Base-by-base conservation (phyloP, 2,888 invertebrate species). In the Eugnorisma glareosa region DNA sequence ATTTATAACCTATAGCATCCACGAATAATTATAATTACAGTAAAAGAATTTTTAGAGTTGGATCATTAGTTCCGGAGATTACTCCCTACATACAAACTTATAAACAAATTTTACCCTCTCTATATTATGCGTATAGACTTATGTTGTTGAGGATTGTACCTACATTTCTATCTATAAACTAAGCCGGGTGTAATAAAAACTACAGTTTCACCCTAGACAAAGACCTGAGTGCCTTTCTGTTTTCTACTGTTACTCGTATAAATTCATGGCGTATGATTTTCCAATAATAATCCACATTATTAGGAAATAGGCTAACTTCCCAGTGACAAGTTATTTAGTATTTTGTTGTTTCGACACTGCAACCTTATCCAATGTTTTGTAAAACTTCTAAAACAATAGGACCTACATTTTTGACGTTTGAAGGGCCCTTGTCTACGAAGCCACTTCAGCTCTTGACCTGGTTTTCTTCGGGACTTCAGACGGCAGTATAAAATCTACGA, bases 371-470 rank as follows among this genome's bases (percentile, higher is more conserved):
- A 37, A 59, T 77, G 57, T 79, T 79, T 59, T 15, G 28, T 21
- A 18, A 61, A 84, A 40, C n/a, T 66, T 79, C 35, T 66, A 61
- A 81, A 61, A 81, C 80, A 81, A 84, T 79, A 67, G 73, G 57
- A 43, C 57, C 73, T 37, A 82, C 15, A 67, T 79, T 84, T 82
- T 80, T 80, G 24, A 13, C 61, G 66, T 61, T 45, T 70, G 18
- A 73, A 73, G 80, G 40, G 79, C 31, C 10, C 72, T 81, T 68
- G 84, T 84, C 84, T 79, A 71, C 79, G 67, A 79, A 51, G 61
- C 70, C 63, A 70, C 82, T 81, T 81, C 72, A 75, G 70, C 54
- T 61, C 77, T 85, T 67, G 86, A 82, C 86, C 82, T 82, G 76
- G 48, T 83, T 83, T 72, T 28, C 35, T 51, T 71, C 40, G 35